Percentiles rank a stretch among this genome's conserved stretches.
These are phyloP conservation scores for Cyaniris semiargus DNA, from an alignment of 2,888 invertebrate genomes.

Conservation along the genomic window DNA sequence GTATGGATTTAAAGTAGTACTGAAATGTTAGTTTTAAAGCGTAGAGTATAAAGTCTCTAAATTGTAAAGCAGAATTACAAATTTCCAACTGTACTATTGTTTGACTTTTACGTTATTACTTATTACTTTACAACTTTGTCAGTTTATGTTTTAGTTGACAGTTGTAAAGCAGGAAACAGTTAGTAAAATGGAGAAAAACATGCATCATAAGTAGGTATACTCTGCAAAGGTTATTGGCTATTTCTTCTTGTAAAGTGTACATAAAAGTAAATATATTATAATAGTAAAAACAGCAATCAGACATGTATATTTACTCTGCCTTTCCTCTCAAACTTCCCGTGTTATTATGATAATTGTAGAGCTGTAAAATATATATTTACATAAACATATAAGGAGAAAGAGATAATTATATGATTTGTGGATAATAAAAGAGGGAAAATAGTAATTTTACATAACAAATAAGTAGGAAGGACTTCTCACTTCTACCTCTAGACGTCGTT, in stretches of 20 bases:
- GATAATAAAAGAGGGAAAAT: not conserved
- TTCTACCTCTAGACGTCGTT: too few species aligned
- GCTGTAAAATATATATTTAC: not conserved
- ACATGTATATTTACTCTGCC: not conserved
- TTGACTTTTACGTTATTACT: too few species aligned
- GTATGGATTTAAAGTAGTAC: too few species aligned
- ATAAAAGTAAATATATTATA: not conserved
- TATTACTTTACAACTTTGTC: too few species aligned
- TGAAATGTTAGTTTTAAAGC: too few species aligned
- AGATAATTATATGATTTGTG: constrained; percentile 2
- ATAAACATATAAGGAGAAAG: constrained; percentile 2
- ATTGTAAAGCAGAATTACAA: too few species aligned
- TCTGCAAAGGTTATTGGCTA: not conserved
- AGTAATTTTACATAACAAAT: not conserved
- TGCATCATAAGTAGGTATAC: not conserved
- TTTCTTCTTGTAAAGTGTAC: not conserved
- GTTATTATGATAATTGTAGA: not conserved
- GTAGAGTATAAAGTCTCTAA: too few species aligned
- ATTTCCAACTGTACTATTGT: too few species aligned
- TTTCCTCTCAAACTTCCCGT: not conserved
- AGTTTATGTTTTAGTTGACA: too few species aligned
- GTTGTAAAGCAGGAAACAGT: not conserved
- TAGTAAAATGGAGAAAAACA: not conserved
- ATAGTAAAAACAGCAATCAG: not conserved
- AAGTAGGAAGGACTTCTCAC: too few species aligned